Percentiles rank a stretch among this genome's conserved stretches.
These are phyloP conservation scores for Ursus arctos DNA, from an alignment of 2,113 vertebrate genomes.

Conservation along the genomic window DNA sequence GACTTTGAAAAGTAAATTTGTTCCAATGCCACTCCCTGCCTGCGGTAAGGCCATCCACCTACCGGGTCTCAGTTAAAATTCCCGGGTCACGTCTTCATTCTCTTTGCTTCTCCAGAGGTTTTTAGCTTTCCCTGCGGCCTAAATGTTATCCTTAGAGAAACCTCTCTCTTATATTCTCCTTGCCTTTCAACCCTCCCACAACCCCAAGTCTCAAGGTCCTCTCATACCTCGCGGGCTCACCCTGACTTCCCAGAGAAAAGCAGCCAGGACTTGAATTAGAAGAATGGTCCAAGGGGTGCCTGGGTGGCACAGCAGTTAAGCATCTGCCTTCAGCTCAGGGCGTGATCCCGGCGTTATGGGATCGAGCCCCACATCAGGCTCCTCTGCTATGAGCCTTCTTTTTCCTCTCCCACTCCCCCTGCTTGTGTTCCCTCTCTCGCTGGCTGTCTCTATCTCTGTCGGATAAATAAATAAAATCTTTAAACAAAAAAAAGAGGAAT, in stretches of 20 bases:
- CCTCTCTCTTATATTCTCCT: neutral
- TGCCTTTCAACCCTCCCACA: neutral
- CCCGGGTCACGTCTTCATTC: neutral
- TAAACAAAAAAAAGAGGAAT: neutral
- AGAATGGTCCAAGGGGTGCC: neutral
- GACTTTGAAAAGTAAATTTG: neutral
- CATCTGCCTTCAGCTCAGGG: too few species aligned
- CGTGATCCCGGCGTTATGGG: too few species aligned
- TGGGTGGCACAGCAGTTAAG: too few species aligned
- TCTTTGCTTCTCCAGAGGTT: neutral
- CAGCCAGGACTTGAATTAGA: neutral
- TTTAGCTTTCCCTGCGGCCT: neutral
- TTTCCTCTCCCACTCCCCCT: too few species aligned
- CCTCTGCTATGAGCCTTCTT: too few species aligned
- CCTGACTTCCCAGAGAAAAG: conserved; percentile 7
- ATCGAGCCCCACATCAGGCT: too few species aligned
- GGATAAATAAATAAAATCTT: too few species aligned
- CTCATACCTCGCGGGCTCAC: neutral
- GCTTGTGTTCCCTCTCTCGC: too few species aligned
- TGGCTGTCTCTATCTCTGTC: too few species aligned
- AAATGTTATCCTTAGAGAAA: neutral
- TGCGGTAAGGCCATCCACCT: neutral
- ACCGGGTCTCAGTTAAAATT: neutral
- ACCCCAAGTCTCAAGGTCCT: neutral
- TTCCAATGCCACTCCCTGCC: neutral